phyloP scores from a whole-genome alignment of 2,888 invertebrate species.

The Furcula furcula region DNA sequence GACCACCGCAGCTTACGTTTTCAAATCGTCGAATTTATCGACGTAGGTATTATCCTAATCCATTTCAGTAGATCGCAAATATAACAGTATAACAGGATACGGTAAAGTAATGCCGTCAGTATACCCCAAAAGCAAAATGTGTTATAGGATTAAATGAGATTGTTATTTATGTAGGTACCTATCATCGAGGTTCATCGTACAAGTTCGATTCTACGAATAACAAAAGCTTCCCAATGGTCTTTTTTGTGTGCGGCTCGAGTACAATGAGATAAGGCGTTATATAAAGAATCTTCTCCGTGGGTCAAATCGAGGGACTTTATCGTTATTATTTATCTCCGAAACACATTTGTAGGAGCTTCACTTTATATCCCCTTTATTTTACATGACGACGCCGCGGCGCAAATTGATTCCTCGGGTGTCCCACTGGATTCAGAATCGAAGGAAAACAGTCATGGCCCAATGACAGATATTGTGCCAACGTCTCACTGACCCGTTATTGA shows the following conservation, averaged over 20 bases:
- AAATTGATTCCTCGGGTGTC: slow-evolving; percentile 52
- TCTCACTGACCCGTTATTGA: slow-evolving; percentile 10
- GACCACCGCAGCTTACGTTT: too few relatives aligned
- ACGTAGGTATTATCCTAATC: too few relatives aligned
- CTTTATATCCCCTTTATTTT: slow-evolving; percentile 56
- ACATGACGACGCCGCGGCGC: slow-evolving; percentile 45
- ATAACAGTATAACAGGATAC: too few relatives aligned
- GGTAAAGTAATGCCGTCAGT: too few relatives aligned
- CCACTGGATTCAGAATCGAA: slow-evolving; percentile 30
- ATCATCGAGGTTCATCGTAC: slow-evolving; percentile 24
- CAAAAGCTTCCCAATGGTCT: slow-evolving; percentile 45
- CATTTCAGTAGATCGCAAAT: too few relatives aligned
- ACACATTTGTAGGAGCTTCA: slow-evolving; percentile 51
- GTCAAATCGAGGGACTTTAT: slow-evolving; percentile 58
- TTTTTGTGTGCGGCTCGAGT: slow-evolving; percentile 43
- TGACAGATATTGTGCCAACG: slow-evolving; percentile 33
- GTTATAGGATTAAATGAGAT: slow-evolving; percentile 25
- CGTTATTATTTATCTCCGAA: slow-evolving; percentile 63
- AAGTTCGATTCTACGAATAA: slow-evolving; percentile 42
- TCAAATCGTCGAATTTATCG: too few relatives aligned
- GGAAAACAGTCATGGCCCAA: slow-evolving; percentile 34
- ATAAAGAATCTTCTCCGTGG: slow-evolving; percentile 50
- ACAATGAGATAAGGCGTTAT: slow-evolving; percentile 52
- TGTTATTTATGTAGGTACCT: slow-evolving; percentile 27
- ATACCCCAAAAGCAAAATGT: slow-evolving; percentile 12